Percentiles rank a stretch among this genome's conserved stretches.
Evolutionary conservation across 2,113 vertebrate species (phyloP).

Genomic region (Tringa solitaria): DNA sequence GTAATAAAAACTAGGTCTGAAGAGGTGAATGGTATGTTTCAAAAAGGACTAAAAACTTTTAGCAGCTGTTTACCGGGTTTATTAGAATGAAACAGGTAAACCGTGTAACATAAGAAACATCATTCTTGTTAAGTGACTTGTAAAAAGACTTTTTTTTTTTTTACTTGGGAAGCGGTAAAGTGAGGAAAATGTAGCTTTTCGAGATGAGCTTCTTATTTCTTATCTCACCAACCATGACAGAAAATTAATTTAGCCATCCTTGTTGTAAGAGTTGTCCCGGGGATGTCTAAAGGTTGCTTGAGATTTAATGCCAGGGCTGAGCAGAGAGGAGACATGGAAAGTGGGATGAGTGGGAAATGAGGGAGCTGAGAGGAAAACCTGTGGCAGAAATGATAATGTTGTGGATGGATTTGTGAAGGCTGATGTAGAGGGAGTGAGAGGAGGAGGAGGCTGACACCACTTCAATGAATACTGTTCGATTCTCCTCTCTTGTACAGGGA

Average conservation of each 20-base stretch:
- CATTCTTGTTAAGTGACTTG: not conserved
- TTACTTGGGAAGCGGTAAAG: not conserved
- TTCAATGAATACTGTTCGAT: not conserved
- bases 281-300: not conserved
- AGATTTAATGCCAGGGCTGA: not conserved
- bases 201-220: not conserved
- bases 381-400: not conserved
- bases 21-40: not conserved
- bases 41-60: constrained; percentile 8
- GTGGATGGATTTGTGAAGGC: not conserved
- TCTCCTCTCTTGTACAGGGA: not conserved
- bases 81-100: not conserved
- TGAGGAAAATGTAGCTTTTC: not conserved
- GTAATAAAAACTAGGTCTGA: not conserved
- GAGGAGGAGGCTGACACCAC: not conserved
- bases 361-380: not conserved
- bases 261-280: not conserved
- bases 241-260: not conserved
- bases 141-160: not conserved
- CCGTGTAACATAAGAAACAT: not conserved
- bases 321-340: not conserved
- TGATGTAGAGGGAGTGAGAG: not conserved
- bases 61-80: not conserved
- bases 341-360: not conserved
- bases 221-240: not conserved